These are phyloP conservation scores for Enchytraeus crypticus DNA, from an alignment of 2,888 invertebrate species.

Conservation along the genomic window DNA sequence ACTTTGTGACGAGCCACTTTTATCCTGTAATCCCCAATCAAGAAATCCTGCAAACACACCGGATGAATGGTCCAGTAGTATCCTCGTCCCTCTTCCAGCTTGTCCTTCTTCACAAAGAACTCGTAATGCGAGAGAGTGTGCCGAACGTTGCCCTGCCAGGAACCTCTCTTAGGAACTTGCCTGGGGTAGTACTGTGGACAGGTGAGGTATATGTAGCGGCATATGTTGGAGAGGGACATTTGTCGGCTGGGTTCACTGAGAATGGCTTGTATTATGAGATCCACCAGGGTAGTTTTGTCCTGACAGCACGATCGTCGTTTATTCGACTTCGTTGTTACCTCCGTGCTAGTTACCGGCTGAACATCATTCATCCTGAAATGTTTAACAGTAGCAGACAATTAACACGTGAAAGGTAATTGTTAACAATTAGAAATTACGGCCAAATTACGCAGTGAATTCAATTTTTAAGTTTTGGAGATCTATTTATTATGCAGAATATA, in stretches of 20 bases:
- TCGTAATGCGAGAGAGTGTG: conserved; percentile 1
- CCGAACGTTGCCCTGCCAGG: conserved; percentile 2
- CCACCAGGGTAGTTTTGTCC: no score
- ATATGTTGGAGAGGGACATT: neutral
- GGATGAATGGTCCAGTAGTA: conserved; percentile 7
- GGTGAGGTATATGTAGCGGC: neutral
- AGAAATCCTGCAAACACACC: neutral
- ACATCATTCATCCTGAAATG: no score
- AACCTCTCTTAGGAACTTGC: neutral
- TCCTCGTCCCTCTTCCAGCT: neutral
- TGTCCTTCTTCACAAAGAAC: neutral
- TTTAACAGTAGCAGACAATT: no score
- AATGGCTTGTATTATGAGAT: neutral
- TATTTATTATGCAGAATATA: no score
- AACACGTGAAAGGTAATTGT: no score
- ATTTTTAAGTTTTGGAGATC: no score
- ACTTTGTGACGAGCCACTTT: neutral
- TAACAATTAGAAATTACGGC: no score
- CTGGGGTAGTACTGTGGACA: neutral
- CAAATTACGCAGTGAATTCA: no score
- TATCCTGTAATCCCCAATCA: conserved; percentile 1
- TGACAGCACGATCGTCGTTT: no score
- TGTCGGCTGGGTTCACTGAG: neutral
- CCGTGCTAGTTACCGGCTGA: no score
- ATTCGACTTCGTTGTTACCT: no score